These are phyloP conservation scores for Zaprionus inermis DNA, from an alignment of 1,140 invertebrate species.

Conservation along the genomic window DNA sequence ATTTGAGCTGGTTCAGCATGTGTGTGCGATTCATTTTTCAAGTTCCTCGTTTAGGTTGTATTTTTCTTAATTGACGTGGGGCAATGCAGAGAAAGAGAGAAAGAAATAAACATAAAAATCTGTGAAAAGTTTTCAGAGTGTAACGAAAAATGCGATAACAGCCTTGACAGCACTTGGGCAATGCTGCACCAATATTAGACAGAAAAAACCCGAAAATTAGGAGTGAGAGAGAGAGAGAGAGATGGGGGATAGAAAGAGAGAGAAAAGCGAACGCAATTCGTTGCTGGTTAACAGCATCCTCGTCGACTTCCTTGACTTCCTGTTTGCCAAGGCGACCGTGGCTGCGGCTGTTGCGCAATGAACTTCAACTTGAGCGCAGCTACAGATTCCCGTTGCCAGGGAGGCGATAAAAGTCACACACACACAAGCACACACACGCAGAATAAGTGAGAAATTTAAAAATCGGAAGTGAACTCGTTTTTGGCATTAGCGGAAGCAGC, in stretches of 20 bases:
- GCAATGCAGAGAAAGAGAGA: slow-evolving; percentile 43
- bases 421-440: background rate
- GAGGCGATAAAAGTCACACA: slow-evolving; percentile 51
- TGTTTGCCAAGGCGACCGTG: slow-evolving; percentile 44
- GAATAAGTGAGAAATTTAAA: slow-evolving; percentile 32
- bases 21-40: slow-evolving; percentile 50
- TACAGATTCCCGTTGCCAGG: slow-evolving; percentile 36
- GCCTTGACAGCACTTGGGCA: slow-evolving; percentile 64
- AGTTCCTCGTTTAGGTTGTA: slow-evolving; percentile 38
- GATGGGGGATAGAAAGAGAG: background rate
- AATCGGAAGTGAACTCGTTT: slow-evolving; percentile 73
- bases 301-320: slow-evolving; percentile 70
- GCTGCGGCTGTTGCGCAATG: slow-evolving; percentile 63
- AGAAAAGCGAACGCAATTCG: slow-evolving; percentile 17
- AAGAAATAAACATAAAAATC: slow-evolving; percentile 45
- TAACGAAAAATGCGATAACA: slow-evolving; percentile 79
- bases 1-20: slow-evolving; percentile 14
- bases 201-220: slow-evolving; percentile 41
- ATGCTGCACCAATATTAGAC: slow-evolving; percentile 22
- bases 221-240: slow-evolving; percentile 3
- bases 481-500: slow-evolving; percentile 60
- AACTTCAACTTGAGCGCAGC: slow-evolving; percentile 60
- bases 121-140: slow-evolving; percentile 76
- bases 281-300: slow-evolving; percentile 33
- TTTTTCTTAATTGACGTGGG: slow-evolving; percentile 68